Base-by-base conservation (phyloP, 2,888 invertebrate genomes). In the Torymus texanus region DNA sequence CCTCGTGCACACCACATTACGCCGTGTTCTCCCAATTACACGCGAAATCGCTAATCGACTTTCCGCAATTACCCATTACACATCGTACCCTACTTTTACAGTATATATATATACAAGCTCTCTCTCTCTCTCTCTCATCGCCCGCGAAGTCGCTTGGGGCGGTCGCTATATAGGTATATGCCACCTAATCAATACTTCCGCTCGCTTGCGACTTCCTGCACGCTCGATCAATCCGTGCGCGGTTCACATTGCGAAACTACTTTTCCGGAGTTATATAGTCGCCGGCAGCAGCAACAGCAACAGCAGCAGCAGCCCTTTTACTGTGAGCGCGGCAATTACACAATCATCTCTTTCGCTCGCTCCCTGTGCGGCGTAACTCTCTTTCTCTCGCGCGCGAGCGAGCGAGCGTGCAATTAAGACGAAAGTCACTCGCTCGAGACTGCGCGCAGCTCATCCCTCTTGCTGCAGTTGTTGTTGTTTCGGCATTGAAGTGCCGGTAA, bases 331-430 rank as follows among this genome's bases (percentile, higher is more conserved):
- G 56, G 56, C 65, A 74, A 74, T 74, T 66, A 74, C 21, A 74
- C 74, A 74, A 74, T 74, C 74, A 74, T 74, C 74, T 70, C 24
- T 29, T 5, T 29, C 29, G 3, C 29, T 41, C 41, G 41, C 41
- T 41, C 59, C 74, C 74, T 74, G 74, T 66, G 74, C 50, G 74
- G 74, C n/a, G 65, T 21, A 13, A 61, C 63, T 21, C 21, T 10
- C 41, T 41, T 12, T 13, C 62, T n/a, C 51, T 58, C 53, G 29
- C 62, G 53, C 51, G 21, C 68, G 56, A 11, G 21, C 53, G 29
- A 53, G 53, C 51, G 21, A 56, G 56, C 18, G 21, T 2, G 56
- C 18, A 63, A 63, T 18, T 41, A n/a, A 41, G 41, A 50, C 56
- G 24, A 68, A 56, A 41, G 29, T 53, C 24, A n/a, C 24, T 16